These are phyloP conservation scores for Rhinoraja longicauda DNA, from an alignment of 2,797 vertebrate genomes.

Conservation along the genomic window DNA sequence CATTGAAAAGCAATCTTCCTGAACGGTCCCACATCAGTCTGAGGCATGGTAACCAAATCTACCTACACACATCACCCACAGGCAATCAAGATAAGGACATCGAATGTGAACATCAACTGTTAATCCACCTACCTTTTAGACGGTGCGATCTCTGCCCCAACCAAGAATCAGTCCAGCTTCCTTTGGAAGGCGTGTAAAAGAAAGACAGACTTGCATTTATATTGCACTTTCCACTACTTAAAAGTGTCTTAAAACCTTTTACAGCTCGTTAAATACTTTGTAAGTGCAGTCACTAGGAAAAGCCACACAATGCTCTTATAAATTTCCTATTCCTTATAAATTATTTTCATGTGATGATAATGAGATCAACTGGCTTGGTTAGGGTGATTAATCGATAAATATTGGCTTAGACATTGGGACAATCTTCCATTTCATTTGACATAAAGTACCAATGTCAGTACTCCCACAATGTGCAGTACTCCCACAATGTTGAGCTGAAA, in stretches of 20 bases:
- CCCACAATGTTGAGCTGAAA: neutral
- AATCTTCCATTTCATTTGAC: too few species aligned
- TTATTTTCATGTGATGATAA: neutral
- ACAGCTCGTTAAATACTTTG: neutral
- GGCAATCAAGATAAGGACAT: too few species aligned
- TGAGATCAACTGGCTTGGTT: neutral
- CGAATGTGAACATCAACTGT: neutral
- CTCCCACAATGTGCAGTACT: neutral
- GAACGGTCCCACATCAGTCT: neutral
- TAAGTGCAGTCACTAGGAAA: neutral
- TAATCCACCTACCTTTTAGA: constrained; percentile 20
- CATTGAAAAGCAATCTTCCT: neutral
- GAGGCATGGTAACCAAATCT: neutral
- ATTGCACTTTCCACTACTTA: neutral
- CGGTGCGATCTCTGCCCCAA: constrained; percentile 8
- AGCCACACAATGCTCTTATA: neutral
- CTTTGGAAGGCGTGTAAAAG: constrained; percentile 25
- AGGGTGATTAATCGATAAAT: neutral
- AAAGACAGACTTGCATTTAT: neutral
- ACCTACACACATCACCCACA: neutral
- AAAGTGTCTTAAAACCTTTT: neutral
- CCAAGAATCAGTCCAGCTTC: constrained; percentile 27
- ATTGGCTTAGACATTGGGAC: neutral
- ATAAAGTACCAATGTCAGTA: neutral
- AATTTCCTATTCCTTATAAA: too few species aligned